A percentile compares a stretch with the other conserved stretches of the same genome.
These are phyloP conservation scores for Cinclus mexicanus DNA, from an alignment of 2,113 vertebrate species.

Conservation along the genomic window DNA sequence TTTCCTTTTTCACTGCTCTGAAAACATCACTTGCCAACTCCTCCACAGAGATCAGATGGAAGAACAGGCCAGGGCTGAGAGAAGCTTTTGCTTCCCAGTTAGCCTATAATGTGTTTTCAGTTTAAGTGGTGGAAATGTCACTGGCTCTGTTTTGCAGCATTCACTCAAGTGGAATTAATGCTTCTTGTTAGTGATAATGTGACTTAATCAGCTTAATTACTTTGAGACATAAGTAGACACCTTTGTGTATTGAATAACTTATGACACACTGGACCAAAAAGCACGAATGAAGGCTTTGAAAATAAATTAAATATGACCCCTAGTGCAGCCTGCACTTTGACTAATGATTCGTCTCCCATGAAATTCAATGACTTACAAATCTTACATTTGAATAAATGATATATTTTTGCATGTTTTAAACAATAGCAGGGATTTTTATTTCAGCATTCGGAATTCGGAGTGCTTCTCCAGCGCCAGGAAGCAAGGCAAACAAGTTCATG, in stretches of 20 bases:
- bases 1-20: background rate
- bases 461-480: background rate
- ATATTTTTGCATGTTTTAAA: slow-evolving; percentile 56
- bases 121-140: slow-evolving; percentile 61
- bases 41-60: slow-evolving; percentile 20
- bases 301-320: slow-evolving; percentile 70
- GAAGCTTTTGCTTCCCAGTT: slow-evolving; percentile 13
- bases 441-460: slow-evolving; percentile 6
- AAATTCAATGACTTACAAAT: slow-evolving; percentile 54
- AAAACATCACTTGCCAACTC: slow-evolving; percentile 10
- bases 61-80: background rate
- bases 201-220: slow-evolving; percentile 72
- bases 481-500: slow-evolving; percentile 56
- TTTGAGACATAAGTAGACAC: slow-evolving; percentile 59
- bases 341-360: slow-evolving; percentile 52
- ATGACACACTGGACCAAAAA: slow-evolving; percentile 48
- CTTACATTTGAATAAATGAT: slow-evolving; percentile 54
- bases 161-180: slow-evolving; percentile 55
- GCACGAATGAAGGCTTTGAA: slow-evolving; percentile 32
- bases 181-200: slow-evolving; percentile 69
- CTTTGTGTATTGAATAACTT: slow-evolving; percentile 70
- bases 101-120: slow-evolving; percentile 4
- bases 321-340: slow-evolving; percentile 43
- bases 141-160: background rate
- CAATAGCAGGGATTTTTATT: slow-evolving; percentile 38